phyloP scores from a whole-genome alignment of 2,888 invertebrate genomes.

The Onchidella celtica region DNA sequence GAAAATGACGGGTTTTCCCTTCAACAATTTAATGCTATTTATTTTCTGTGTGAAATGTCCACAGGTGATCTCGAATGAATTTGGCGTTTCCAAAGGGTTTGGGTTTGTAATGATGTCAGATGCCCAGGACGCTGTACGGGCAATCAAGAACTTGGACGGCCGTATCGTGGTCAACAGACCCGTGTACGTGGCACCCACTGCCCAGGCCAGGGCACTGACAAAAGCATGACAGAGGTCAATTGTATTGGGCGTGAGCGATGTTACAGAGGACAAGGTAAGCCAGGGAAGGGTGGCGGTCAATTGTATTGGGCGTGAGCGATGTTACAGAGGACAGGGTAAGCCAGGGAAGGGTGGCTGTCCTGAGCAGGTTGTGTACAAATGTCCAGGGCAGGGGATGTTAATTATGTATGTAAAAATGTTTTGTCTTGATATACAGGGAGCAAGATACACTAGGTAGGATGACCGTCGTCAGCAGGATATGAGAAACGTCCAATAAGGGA shows the following conservation, averaged over 20 bases:
- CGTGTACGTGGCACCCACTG: conserved; percentile 41
- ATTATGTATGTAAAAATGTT: too few relatives aligned
- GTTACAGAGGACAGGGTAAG: background rate
- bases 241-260: background rate
- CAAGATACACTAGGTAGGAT: too few relatives aligned
- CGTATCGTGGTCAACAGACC: conserved; percentile 48
- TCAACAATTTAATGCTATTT: too few relatives aligned
- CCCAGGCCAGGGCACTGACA: conserved; percentile 25
- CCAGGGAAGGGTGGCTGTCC: background rate
- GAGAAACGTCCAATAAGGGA: too few relatives aligned
- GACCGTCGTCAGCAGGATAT: too few relatives aligned
- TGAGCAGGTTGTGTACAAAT: background rate
- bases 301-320: background rate
- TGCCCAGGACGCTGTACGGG: conserved; percentile 44
- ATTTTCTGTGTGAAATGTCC: too few relatives aligned
- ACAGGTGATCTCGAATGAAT: conserved; percentile 49
- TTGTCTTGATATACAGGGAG: too few relatives aligned
- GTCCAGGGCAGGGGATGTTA: too few relatives aligned
- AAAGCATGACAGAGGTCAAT: conserved; percentile 1
- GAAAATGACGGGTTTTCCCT: too few relatives aligned
- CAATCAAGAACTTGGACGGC: conserved; percentile 48
- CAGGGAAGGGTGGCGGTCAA: background rate
- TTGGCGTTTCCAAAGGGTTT: conserved; percentile 48
- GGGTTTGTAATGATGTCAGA: conserved; percentile 50
- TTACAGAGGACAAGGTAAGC: background rate